These are phyloP conservation scores for Apistogramma diplotaenia DNA, from an alignment of 2,113 vertebrate genomes.

Conservation along the genomic window DNA sequence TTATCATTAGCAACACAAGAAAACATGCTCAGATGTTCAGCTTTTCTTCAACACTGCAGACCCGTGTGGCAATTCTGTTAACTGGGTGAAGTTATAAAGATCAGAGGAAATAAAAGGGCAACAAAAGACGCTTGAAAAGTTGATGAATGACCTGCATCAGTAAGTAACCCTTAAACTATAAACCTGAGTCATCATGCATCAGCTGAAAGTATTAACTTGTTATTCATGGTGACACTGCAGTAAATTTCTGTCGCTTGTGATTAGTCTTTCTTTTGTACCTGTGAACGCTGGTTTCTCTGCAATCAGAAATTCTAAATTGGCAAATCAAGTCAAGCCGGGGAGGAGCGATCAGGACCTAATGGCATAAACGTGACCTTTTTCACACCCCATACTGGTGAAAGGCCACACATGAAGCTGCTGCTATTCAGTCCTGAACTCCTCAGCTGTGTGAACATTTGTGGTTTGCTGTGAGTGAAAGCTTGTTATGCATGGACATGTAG, in stretches of 20 bases:
- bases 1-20: slow-evolving; percentile 18
- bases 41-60: not conserved
- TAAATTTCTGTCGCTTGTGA: not conserved
- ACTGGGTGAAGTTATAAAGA: not conserved
- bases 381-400: no score
- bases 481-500: not conserved
- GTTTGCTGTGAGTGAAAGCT: not conserved
- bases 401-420: no score
- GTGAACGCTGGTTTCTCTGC: not conserved
- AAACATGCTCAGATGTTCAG: not conserved
- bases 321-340: no score
- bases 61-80: not conserved
- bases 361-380: not conserved
- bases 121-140: not conserved
- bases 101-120: not conserved
- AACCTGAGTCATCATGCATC: not conserved
- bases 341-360: no score
- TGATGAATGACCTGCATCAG: not conserved
- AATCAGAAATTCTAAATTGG: no score
- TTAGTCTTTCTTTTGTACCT: not conserved
- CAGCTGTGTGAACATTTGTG: not conserved
- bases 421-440: not conserved
- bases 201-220: not conserved
- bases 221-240: not conserved
- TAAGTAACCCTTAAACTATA: not conserved